Conservation (phyloP, 2,888 invertebrate species). For the Halictus quadricinctus region DNA sequence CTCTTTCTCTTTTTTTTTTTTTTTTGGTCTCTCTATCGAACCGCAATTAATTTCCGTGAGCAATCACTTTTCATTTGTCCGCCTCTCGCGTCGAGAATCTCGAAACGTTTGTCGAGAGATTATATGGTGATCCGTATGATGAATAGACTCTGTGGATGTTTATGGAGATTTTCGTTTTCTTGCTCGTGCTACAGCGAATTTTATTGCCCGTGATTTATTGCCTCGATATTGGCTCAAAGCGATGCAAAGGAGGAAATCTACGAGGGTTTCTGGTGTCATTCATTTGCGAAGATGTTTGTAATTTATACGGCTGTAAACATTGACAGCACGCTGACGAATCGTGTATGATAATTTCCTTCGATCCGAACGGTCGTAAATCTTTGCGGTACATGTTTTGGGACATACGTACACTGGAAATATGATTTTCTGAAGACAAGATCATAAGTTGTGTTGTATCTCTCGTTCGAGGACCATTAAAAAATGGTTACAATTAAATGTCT, state of each 20-base stretch:
- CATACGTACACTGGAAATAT: not conserved
- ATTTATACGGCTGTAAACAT: not conserved
- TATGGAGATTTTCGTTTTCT: not conserved
- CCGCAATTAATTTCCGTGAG: not conserved
- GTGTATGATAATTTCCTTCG: not conserved
- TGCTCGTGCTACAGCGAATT: not conserved
- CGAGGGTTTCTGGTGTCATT: not conserved
- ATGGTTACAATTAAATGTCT: not conserved
- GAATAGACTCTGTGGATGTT: not conserved
- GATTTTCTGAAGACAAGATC: not conserved
- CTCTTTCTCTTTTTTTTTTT: too few species aligned
- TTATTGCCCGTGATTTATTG: not conserved
- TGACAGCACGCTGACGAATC: not conserved
- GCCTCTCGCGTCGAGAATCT: not conserved
- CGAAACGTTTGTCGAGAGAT: constrained; percentile 1
- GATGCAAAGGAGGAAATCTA: not conserved
- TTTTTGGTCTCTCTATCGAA: not conserved
- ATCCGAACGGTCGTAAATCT: not conserved
- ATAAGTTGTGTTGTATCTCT: not conserved
- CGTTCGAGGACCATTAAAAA: not conserved
- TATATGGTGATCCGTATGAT: not conserved
- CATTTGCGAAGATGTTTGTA: not conserved
- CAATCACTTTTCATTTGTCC: constrained; percentile 1
- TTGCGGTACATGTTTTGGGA: not conserved
- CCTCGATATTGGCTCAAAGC: not conserved